Evolutionary conservation across 2,113 vertebrate genomes (phyloP).

Genomic region (Falcunculus frontatus): DNA sequence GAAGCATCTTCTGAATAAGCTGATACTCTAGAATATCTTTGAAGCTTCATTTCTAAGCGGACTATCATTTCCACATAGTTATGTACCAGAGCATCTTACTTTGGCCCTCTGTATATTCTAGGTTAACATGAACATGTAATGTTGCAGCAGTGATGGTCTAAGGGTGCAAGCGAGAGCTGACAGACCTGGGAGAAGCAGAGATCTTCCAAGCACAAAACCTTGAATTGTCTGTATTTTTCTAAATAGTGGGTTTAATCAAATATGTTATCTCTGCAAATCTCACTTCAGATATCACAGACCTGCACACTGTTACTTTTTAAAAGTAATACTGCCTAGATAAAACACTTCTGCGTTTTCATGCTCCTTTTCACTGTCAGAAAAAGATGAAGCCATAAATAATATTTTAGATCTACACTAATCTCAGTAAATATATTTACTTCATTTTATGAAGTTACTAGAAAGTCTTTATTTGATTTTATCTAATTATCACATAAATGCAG

Average conservation of each 20-base stretch:
- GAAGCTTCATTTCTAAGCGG: not conserved
- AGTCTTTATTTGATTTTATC: constrained; percentile 72
- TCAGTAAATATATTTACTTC: constrained; percentile 6
- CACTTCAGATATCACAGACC: not conserved
- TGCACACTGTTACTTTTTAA: not conserved
- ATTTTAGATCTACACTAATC: not conserved
- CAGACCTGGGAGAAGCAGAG: not conserved
- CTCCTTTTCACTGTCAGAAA: not conserved
- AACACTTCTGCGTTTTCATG: not conserved
- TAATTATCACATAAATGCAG: constrained; percentile 65
- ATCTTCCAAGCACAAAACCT: not conserved
- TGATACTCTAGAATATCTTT: not conserved
- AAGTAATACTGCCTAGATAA: not conserved
- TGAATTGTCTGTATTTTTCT: not conserved
- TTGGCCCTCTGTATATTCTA: not conserved
- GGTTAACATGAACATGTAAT: not conserved
- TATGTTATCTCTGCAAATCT: not conserved
- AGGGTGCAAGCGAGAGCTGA: not conserved
- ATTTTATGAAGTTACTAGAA: constrained; percentile 56
- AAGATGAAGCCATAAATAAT: constrained; percentile 7
- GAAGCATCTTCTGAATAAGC: not conserved
- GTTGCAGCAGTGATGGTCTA: not conserved
- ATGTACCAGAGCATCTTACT: not conserved
- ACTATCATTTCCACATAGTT: not conserved
- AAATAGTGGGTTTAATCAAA: not conserved